Conservation (phyloP, 2,888 invertebrate species). For the Marronus borbonicus region DNA sequence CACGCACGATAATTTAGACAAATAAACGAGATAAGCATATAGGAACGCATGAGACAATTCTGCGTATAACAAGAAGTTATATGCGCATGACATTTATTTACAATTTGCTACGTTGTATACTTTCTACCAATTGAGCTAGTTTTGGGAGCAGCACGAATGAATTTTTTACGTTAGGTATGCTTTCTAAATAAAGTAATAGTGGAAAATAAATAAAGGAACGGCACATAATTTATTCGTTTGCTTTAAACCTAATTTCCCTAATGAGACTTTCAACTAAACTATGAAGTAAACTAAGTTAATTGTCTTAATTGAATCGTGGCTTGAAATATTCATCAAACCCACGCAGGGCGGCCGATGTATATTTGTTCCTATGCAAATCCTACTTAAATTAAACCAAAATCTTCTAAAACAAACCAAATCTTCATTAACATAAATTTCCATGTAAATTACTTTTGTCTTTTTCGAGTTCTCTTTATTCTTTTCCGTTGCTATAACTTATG, state of each 20-base stretch:
- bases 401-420: conserved; percentile 39
- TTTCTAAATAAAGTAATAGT: too few species aligned
- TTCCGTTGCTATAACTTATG: conserved; percentile 4
- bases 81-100: background rate
- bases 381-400: conserved; percentile 11
- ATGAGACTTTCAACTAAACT: too few species aligned
- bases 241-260: background rate
- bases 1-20: conserved; percentile 31
- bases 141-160: background rate
- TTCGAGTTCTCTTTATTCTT: conserved; percentile 11
- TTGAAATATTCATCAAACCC: conserved; percentile 23
- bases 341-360: conserved; percentile 18
- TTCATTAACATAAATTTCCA: conserved; percentile 38
- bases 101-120: conserved; percentile 25
- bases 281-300: conserved; percentile 2
- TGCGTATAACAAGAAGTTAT: conserved; percentile 14
- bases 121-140: conserved; percentile 33
- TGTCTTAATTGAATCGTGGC: conserved; percentile 13
- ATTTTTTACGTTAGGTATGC: background rate
- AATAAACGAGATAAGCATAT: conserved; percentile 41
- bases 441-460: conserved; percentile 34
- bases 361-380: conserved; percentile 37
- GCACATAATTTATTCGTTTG: background rate
- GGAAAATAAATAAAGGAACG: background rate
- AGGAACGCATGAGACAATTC: conserved; percentile 19